phyloP scores from a whole-genome alignment of 2,113 vertebrate genomes.

The Nesoenas mayeri region DNA sequence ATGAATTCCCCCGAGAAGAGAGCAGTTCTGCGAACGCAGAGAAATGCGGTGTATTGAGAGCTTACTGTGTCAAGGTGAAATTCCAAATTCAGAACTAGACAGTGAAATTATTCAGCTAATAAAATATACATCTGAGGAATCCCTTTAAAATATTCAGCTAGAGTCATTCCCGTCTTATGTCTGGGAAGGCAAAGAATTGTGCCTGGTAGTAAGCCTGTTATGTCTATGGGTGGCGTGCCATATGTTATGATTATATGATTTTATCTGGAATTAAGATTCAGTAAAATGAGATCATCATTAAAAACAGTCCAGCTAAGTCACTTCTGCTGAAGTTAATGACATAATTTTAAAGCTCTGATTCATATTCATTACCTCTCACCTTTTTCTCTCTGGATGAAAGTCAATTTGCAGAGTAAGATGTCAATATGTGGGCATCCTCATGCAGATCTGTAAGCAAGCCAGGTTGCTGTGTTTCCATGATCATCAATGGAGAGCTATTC shows the following conservation, averaged over 20 bases:
- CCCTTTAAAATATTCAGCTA: neutral
- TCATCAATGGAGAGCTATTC: neutral
- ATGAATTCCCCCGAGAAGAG: neutral
- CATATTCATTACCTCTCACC: neutral
- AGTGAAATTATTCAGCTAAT: neutral
- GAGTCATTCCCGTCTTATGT: neutral
- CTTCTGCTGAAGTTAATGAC: neutral
- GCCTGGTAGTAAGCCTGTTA: neutral
- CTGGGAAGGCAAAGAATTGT: neutral
- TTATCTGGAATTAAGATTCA: neutral
- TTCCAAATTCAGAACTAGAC: neutral
- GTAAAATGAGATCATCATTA: neutral
- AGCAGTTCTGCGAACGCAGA: neutral
- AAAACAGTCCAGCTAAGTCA: neutral
- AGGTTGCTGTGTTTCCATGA: neutral
- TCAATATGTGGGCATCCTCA: neutral
- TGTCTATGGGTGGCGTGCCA: accelerated
- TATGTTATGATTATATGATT: neutral
- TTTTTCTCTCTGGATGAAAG: neutral
- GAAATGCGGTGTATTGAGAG: neutral
- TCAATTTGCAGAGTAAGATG: neutral
- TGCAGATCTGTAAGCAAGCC: neutral
- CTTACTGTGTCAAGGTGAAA: neutral
- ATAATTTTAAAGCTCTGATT: neutral
- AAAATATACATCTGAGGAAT: slow-evolving; percentile 18